Percentiles rank a stretch among this genome's conserved stretches.
These are phyloP conservation scores for Gymnobelideus leadbeateri DNA, from an alignment of 2,113 vertebrate genomes.

Conservation along the genomic window DNA sequence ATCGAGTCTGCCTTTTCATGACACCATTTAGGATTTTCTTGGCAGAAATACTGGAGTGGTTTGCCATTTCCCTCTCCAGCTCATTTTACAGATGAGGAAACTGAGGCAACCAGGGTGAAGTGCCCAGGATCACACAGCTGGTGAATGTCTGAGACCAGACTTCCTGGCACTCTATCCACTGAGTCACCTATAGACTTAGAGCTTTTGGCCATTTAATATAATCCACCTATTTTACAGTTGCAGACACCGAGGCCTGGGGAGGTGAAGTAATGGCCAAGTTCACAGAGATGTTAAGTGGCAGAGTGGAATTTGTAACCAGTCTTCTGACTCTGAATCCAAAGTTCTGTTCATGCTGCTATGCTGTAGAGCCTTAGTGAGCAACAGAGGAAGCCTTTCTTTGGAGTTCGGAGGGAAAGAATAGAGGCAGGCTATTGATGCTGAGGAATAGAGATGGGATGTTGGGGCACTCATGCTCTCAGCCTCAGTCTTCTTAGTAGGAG, in stretches of 20 bases:
- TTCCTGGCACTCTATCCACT: background rate
- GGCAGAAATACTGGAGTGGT: too few relatives aligned
- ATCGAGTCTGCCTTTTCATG: too few relatives aligned
- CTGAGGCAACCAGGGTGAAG: background rate
- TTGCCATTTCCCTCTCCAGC: background rate
- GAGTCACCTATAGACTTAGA: too few relatives aligned
- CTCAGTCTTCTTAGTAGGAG: background rate
- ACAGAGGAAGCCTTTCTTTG: background rate
- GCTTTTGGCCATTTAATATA: background rate
- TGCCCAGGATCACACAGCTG: background rate
- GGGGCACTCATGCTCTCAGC: background rate
- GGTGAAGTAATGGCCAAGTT: background rate
- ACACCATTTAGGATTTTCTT: too few relatives aligned
- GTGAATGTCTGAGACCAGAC: background rate
- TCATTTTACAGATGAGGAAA: background rate
- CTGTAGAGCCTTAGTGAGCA: background rate
- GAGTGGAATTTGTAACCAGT: background rate
- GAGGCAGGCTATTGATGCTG: background rate
- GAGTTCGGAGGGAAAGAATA: background rate
- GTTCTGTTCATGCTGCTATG: background rate
- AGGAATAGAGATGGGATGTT: background rate
- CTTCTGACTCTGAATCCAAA: background rate
- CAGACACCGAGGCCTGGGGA: background rate
- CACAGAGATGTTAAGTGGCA: background rate
- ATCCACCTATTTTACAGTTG: background rate